Conservation (phyloP, 2,797 vertebrate species). For the Lagodon rhomboides region DNA sequence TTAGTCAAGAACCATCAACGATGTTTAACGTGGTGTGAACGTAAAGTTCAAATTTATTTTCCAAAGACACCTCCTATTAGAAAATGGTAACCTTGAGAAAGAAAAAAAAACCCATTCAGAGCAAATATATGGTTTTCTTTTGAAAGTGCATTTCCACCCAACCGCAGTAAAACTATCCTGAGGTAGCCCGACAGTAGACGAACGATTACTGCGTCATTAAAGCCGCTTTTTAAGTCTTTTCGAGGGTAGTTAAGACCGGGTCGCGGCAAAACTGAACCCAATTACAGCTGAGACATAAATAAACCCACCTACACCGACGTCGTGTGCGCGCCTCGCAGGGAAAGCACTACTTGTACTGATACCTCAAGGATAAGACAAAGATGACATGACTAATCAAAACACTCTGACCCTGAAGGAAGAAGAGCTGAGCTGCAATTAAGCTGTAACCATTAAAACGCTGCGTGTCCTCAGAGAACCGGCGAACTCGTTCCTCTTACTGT, state of each 20-base stretch:
- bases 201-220: conserved; percentile 36
- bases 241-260: conserved; percentile 29
- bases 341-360: conserved; percentile 11
- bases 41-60: background rate
- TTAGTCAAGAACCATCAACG: background rate
- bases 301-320: conserved; percentile 37
- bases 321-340: background rate
- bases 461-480: conserved; percentile 26
- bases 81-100: background rate
- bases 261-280: conserved; percentile 41
- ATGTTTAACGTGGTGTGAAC: background rate
- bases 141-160: background rate
- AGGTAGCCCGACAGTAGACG: background rate
- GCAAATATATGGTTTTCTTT: background rate
- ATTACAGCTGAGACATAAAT: conserved; percentile 60
- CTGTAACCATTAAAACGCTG: conserved; percentile 12
- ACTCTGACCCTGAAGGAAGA: conserved; percentile 38
- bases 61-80: background rate
- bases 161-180: background rate
- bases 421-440: background rate
- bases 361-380: conserved; percentile 54
- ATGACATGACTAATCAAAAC: conserved; percentile 51
- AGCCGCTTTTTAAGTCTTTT: conserved; percentile 6
- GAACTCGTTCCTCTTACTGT: conserved; percentile 1
- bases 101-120: background rate